phyloP scores from a whole-genome alignment of 2,797 vertebrate genomes.

The Australoheros facetus region DNA sequence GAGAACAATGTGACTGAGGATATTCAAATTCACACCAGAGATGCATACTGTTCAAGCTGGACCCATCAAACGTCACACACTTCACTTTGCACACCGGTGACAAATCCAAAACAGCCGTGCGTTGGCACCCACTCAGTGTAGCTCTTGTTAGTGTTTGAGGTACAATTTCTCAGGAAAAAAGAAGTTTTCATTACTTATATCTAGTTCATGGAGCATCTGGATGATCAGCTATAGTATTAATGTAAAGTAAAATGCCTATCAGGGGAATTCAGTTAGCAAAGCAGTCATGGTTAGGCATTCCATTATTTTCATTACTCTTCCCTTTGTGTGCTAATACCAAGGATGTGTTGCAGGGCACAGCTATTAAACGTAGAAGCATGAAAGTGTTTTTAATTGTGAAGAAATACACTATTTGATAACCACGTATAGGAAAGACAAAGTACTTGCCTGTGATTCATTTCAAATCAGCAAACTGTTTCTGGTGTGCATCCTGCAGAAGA shows the following conservation, averaged over 20 bases:
- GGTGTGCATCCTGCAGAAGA: conserved; percentile 1
- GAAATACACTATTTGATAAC: conserved; percentile 28
- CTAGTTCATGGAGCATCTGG: not conserved
- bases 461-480: conserved; percentile 17
- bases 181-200: not conserved
- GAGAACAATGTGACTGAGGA: no score
- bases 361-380: conserved; percentile 41
- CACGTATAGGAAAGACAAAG: conserved; percentile 23
- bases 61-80: no score
- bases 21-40: no score
- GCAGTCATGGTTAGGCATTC: conserved; percentile 59
- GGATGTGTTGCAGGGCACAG: conserved; percentile 18
- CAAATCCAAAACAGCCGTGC: no score
- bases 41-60: no score
- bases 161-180: not conserved
- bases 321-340: conserved; percentile 45
- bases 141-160: not conserved
- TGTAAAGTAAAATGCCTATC: conserved; percentile 10
- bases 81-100: no score
- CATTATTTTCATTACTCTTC: conserved; percentile 48
- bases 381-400: conserved; percentile 42
- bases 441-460: conserved; percentile 2
- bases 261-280: conserved; percentile 37
- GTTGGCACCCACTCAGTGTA: no score
- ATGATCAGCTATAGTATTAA: not conserved